phyloP scores from a whole-genome alignment of 2,888 invertebrate species.

The Ferrisia virgata region DNA sequence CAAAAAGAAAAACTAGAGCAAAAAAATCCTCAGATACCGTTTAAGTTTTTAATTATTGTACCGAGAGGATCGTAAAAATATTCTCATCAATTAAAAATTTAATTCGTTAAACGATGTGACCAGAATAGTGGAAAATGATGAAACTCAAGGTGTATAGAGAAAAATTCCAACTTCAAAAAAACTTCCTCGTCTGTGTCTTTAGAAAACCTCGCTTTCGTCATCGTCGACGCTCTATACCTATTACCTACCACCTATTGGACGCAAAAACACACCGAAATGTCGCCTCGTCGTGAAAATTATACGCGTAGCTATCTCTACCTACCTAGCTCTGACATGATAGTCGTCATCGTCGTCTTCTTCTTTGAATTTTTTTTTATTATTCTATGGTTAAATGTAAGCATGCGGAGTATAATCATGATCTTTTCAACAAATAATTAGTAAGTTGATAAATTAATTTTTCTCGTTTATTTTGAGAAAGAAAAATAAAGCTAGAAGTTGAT shows the following conservation, averaged over 20 bases:
- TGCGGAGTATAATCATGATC: no score
- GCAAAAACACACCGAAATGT: no score
- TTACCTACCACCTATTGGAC: not conserved
- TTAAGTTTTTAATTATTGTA: constrained; percentile 6
- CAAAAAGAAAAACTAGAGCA: not conserved
- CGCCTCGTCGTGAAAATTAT: no score
- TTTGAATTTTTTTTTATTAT: not conserved
- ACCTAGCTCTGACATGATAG: no score
- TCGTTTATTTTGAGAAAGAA: no score
- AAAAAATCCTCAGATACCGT: constrained; percentile 19
- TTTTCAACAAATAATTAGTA: no score
- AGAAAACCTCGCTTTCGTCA: no score
- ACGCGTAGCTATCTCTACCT: no score
- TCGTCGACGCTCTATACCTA: not conserved
- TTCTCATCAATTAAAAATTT: constrained; percentile 30
- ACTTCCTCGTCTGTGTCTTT: no score
- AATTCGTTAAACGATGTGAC: constrained; percentile 18
- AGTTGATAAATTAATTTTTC: no score
- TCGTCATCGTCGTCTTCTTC: no score
- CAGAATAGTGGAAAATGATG: constrained; percentile 7
- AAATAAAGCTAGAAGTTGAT: no score
- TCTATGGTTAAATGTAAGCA: not conserved
- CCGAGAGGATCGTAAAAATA: constrained; percentile 30
- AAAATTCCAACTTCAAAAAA: not conserved
- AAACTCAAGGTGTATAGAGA: not conserved